Evolutionary conservation across 1,140 invertebrate species (phyloP).

Genomic region (Drosophila insularis): DNA sequence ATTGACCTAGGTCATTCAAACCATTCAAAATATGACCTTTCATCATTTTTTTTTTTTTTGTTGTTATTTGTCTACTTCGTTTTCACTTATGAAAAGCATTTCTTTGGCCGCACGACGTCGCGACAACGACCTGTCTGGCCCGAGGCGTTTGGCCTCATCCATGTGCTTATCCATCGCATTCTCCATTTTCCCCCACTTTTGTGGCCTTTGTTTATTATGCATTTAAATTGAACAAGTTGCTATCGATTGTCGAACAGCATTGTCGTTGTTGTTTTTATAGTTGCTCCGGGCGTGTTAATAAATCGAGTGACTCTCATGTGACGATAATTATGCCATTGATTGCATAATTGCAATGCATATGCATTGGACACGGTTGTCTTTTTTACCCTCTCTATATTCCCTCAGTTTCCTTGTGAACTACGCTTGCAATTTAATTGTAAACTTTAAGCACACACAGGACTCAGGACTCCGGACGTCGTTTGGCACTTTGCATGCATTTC

Average conservation of each 20-base stretch:
- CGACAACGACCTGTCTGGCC: conserved; percentile 45
- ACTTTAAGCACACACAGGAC: conserved; percentile 60
- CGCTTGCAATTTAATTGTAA: conserved; percentile 55
- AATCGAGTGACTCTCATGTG: conserved; percentile 78
- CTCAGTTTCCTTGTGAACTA: conserved; percentile 29
- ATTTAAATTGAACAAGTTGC: conserved; percentile 73
- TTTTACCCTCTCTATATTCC: background rate
- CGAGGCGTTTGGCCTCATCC: conserved; percentile 5
- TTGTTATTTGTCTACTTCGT: background rate
- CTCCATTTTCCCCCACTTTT: conserved; percentile 23
- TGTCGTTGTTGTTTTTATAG: conserved; percentile 13
- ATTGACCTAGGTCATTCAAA: background rate
- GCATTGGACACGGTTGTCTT: conserved; percentile 17
- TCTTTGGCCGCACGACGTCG: conserved; percentile 57
- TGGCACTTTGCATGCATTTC: conserved; percentile 77
- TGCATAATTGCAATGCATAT: conserved; percentile 79
- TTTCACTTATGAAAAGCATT: conserved; percentile 24
- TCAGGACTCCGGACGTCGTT: conserved; percentile 27
- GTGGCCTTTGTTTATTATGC: conserved; percentile 46
- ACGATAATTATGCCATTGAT: conserved; percentile 78
- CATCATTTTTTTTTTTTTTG: background rate
- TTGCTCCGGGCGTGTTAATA: conserved; percentile 68
- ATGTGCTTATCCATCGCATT: too few species aligned
- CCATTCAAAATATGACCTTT: conserved; percentile 11
- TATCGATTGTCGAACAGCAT: conserved; percentile 43